phyloP scores from a whole-genome alignment of 1,140 invertebrate species.

The Laupala kohalensis region DNA sequence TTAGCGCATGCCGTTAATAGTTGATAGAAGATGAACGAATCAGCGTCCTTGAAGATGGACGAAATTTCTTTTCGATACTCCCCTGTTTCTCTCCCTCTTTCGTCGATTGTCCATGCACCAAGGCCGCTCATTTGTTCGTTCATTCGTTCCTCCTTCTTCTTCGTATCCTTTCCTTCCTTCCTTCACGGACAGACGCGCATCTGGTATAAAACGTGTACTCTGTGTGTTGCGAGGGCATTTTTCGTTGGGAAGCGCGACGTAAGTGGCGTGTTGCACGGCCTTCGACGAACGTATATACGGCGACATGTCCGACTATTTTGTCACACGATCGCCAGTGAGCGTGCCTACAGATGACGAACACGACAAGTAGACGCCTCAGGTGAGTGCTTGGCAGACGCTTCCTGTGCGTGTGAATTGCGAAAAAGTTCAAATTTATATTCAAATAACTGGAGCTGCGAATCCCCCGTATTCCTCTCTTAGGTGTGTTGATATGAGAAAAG shows the following conservation, averaged over 20 bases:
- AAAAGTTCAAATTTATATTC: too few relatives aligned
- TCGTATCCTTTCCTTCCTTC: background rate
- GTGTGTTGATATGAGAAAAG: too few relatives aligned
- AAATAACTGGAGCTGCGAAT: too few relatives aligned
- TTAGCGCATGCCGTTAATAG: too few relatives aligned
- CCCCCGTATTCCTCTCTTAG: too few relatives aligned
- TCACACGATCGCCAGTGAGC: background rate
- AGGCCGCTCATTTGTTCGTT: too few relatives aligned
- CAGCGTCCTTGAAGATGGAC: too few relatives aligned
- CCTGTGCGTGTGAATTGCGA: background rate
- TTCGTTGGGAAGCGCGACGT: background rate
- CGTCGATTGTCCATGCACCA: too few relatives aligned
- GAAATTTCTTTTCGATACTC: too few relatives aligned
- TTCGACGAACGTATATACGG: background rate
- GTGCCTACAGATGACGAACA: background rate
- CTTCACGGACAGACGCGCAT: background rate
- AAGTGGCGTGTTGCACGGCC: background rate
- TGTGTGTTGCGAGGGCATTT: background rate
- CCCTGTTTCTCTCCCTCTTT: too few relatives aligned
- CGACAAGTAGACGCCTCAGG: background rate
- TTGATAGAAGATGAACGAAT: too few relatives aligned
- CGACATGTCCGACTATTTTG: background rate
- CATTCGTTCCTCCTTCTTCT: background rate
- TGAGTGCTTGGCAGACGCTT: background rate
- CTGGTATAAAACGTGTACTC: background rate